These are phyloP conservation scores for Actinopyga echinites DNA, from an alignment of 53 echinoderm and acorn worm genomes.

Conservation along the genomic window DNA sequence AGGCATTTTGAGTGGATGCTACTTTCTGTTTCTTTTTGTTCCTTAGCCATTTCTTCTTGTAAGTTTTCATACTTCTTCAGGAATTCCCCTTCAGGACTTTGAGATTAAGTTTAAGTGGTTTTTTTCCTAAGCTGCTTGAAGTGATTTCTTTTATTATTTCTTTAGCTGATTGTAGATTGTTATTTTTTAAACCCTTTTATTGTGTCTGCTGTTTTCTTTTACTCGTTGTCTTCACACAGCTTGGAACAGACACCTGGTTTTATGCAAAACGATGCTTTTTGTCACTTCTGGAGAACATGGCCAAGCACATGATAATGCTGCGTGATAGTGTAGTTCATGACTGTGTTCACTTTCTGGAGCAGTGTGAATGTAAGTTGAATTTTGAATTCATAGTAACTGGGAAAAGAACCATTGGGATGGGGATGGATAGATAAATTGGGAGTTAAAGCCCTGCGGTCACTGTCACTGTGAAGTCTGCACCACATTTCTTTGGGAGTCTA, in stretches of 20 bases:
- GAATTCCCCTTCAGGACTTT: too few relatives aligned
- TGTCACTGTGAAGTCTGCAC: not conserved
- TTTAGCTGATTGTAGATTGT: not conserved
- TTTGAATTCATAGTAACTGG: too few relatives aligned
- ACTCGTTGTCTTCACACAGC: slow-evolving; percentile 45
- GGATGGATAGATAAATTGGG: too few relatives aligned
- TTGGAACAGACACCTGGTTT: slow-evolving; percentile 99
- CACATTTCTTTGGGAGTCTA: too few relatives aligned
- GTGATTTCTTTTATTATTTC: not conserved
- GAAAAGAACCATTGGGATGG: too few relatives aligned
- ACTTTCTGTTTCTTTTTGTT: too few relatives aligned
- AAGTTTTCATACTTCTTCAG: too few relatives aligned
- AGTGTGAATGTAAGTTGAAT: slow-evolving; percentile 84
- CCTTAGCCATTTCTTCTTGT: too few relatives aligned
- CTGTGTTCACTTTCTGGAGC: slow-evolving; percentile 92
- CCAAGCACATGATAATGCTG: slow-evolving; percentile 99
- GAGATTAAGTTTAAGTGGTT: too few relatives aligned
- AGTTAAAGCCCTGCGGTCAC: not conserved
- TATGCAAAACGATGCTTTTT: slow-evolving; percentile 96
- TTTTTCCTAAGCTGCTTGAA: too few relatives aligned
- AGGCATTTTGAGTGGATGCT: too few relatives aligned
- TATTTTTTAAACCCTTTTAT: not conserved
- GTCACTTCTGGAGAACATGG: slow-evolving; percentile 97
- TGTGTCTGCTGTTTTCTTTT: slow-evolving; percentile 6
- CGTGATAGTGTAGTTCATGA: slow-evolving; percentile 88